Evolutionary conservation across 2,113 vertebrate genomes (phyloP), one percentile per base, ranked within the genome.

Genomic region (Pachyramphus minor): DNA sequence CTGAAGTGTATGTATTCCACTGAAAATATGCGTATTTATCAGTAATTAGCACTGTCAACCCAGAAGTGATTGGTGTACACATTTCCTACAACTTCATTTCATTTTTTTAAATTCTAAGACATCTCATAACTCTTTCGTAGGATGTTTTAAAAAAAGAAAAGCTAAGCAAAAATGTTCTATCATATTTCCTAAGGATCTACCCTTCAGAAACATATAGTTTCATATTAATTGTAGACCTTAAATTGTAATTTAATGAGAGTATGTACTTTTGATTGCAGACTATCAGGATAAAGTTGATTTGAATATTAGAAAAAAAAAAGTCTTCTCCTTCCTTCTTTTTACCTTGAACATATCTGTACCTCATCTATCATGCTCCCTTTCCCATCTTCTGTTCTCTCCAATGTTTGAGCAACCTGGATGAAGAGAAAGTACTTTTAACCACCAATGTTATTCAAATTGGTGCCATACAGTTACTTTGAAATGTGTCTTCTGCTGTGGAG

Each of bases 41-140:
- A 80, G 15, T 23, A 83, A 58, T 64, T 76, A 84, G 3, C 4
- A 8, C 20, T 50, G 62, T 52, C 24, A 79, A 28, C 13, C 11
- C 31, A 52, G 18, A 13, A 87, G 1, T 60, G 41, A 56, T 52
- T 27, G 2, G 5, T 14, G 2, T 35, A 60, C 0, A 0, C 2
- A 16, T 67, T 84, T 78, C 35, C 55, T 84, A 74, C 4, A 20
- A 39, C 10, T 75, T 78, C 31, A 5, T 13, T 91, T 87, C 4
- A 27, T 91, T 71, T 85, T 14, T 11, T 67, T 91, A 25, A 74
- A 87, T n/a, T 69, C 17, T 31, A 74, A 74, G 8, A 24, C 4
- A 17, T 33, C 8, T 62, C 27, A 14, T 23, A 64, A 49, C 5
- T 31, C 16, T 27, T 69, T n/a, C 13, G 7, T 14, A 53, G 18